Base-by-base conservation (phyloP, 2,113 vertebrate species). In the Chionomys nivalis region DNA sequence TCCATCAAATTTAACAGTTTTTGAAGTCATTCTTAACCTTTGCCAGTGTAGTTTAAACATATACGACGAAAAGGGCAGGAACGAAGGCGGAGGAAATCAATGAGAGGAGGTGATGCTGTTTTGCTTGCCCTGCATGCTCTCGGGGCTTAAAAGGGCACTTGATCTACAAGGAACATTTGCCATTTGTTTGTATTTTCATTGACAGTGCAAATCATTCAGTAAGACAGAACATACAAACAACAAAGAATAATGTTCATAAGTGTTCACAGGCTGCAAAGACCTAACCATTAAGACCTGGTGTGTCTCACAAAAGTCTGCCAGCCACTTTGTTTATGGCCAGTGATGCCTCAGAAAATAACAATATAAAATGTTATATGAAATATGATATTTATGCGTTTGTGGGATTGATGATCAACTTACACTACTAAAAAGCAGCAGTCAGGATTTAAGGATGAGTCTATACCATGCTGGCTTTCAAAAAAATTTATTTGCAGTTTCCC, bases 21-120 rank as follows among this genome's bases (percentile, higher is more conserved):
- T 96, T 87, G 61, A 89, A 93, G 39, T 93, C 90, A 94, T 75
- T 91, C 1, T 52, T 96, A 97, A 97, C 94, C 81, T 97, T 97
- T 96, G 89, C 91, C 16, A 87, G 85, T 93, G 72, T 31, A 68
- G 44, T 96, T 92, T 77, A 94, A 94, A 85, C 13, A 95, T 44
- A 83, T 31, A 63, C 65, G 55, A 36, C 68, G 89, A 86, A 96
- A 97, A 97, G 93, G 89, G 77, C 93, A 94, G 21, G 5, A 68
- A 42, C 9, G 49, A 36, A 49, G 47, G 13, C 26, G 8, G n/a
- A 55, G 55, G 52, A 93, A 93, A 92, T 96, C 93, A 89, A 77
- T 95, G 87, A 83, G 33, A 63, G 91, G 21, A 33, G 61, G 44
- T 82, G 77, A 88, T 68, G 75, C 8, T 87, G 33, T 93, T 93